These are phyloP conservation scores for Brachynemurus nebulosus DNA, from an alignment of 2,888 invertebrate genomes.

Conservation along the genomic window DNA sequence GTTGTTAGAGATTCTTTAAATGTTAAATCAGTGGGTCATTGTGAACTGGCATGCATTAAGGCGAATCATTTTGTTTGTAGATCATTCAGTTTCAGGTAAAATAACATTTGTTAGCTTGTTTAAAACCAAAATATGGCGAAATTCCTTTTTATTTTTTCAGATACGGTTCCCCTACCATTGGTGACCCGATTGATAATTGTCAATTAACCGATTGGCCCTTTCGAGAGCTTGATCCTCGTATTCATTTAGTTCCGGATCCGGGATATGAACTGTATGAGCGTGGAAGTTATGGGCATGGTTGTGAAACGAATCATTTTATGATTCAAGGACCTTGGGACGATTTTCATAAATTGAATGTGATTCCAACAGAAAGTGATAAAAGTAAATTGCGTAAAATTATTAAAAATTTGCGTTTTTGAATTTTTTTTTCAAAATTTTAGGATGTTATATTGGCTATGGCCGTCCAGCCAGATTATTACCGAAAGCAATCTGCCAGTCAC, in stretches of 20 bases:
- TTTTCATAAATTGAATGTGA: constrained; percentile 2
- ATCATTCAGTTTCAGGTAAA: constrained; percentile 61
- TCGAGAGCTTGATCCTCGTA: constrained; percentile 44
- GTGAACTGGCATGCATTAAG: constrained; percentile 66
- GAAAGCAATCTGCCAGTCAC: constrained; percentile 46
- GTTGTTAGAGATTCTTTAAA: constrained; percentile 51
- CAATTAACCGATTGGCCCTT: constrained; percentile 61
- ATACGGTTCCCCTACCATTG: constrained; percentile 49
- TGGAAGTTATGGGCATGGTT: constrained; percentile 70
- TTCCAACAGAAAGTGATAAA: constrained; percentile 15
- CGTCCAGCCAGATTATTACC: constrained; percentile 57
- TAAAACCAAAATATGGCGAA: no score
- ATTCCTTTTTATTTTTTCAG: constrained; percentile 27
- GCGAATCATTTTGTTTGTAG: constrained; percentile 61
- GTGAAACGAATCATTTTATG: constrained; percentile 50
- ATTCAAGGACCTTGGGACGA: constrained; percentile 24
- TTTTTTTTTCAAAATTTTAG: constrained; percentile 30
- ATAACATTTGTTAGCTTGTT: constrained; percentile 8
- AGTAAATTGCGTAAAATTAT: constrained; percentile 10
- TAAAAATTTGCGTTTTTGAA: constrained; percentile 1
- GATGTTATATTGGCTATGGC: constrained; percentile 65
- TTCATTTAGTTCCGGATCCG: constrained; percentile 42
- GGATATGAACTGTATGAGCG: constrained; percentile 66
- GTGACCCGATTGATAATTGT: constrained; percentile 58
- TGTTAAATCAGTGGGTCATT: constrained; percentile 59